Evolutionary conservation across 92 coral and sea anemone genomes (phyloP), one percentile per base, ranked within the genome.

Genomic region (Epizoanthus scotinus): DNA sequence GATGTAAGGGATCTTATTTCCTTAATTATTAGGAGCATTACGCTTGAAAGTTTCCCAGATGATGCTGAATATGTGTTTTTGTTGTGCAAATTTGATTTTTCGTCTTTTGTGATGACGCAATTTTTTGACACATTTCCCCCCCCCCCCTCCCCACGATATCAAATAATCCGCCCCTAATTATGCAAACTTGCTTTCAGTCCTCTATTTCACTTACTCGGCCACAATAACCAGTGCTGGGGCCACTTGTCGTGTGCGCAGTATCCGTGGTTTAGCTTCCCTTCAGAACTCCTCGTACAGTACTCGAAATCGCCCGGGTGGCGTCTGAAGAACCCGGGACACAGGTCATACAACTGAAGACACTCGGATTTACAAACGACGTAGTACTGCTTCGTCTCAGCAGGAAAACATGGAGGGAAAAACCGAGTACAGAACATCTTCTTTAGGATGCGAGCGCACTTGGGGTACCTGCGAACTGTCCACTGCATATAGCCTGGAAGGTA

Each of bases 241-340:
- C 80, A 74, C 36, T 74, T 36, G 42, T 58, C 50, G 26, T 74
- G 80, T 59, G 80, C 80, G 67, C 80, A 74, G 67, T 34, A 74
- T 19, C 67, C 80, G 18, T 34, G 67, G n/a, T n/a, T 56, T 3
- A 36, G 0, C 36, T 38, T 74, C 5, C 80, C 80, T 14, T 19
- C 67, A 0, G 80, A 57, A 4, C 67, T 53, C 47, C 66, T 31
- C 28, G 80, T 31, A 3, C 80, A 74, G n/a, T n/a, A 58, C 55
- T 74, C 80, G 20, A 8, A 57, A 3, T 74, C 80, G 14, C 62
- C 25, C n/a, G 28, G 80, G 34, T 74, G 80, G 38, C 40, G 10
- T 21, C 47, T 74, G 14, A 74, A 74, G 54, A 74, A 74, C 10
- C 54, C 55, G 9, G 80, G 80, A 12, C 80, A 74, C 80, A 57